Base-by-base conservation (phyloP, 2,113 vertebrate species). In the Nestor notabilis region DNA sequence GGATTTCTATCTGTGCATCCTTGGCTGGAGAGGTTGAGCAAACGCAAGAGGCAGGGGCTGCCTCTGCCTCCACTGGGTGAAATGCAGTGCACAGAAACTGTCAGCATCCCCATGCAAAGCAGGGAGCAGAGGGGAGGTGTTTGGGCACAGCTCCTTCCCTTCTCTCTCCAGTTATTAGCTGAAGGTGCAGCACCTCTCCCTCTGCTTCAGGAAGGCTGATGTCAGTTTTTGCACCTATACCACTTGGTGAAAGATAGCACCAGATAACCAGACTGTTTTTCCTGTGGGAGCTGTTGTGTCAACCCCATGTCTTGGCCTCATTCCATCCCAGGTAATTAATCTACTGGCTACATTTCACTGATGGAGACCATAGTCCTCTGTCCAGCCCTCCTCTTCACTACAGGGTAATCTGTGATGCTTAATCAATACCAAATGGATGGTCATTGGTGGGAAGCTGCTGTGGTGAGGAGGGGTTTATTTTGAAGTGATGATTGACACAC, bases 1-100 rank as follows among this genome's bases (percentile, higher is more conserved):
- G 88, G 75, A 47, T 88, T 96, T 88, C 87, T 87, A 69, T 39
- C 75, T 11, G 15, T 76, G 90, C 86, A 85, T 93, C 93, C 53
- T 86, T 90, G 64, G 83, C 93, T 83, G 91, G 80, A 90, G 74
- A 88, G 25, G 16, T 7, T 79, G 86, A 80, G 75, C 4, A 3
- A 92, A 76, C 1, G 35, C 50, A 76, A 68, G 58, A 83, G 70
- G 55, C 76, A 50, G 65, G 79, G 52, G 47, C 41, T 44, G 31
- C 25, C 47, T 82, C 35, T 76, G 65, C 77, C 52, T 87, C 2
- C 31, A 2, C 20, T 39, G 70, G 35, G 72, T 50, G 79, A 43
- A 92, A 49, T 1, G 2, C 37, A 46, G 74, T 5, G 56, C 47
- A 7, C 58, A 53, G 4, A 46, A 60, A 5, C 1, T 2, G 17